phyloP scores from a whole-genome alignment of 2,888 invertebrate genomes.

The Empis livida region DNA sequence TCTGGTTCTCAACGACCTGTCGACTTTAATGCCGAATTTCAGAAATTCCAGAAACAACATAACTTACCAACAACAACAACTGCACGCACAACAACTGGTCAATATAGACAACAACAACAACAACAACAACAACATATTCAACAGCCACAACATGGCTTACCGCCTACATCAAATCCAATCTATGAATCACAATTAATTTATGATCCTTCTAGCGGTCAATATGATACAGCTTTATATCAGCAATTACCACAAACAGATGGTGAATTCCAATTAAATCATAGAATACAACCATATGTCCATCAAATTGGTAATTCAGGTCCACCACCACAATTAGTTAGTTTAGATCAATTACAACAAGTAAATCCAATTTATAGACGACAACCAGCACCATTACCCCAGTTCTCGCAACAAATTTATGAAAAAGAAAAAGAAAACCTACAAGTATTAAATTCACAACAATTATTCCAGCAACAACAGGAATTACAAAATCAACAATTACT shows the following conservation, averaged over 20 bases:
- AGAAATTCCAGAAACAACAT: constrained; percentile 56
- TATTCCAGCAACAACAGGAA: constrained; percentile 54
- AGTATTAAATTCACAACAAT: constrained; percentile 49
- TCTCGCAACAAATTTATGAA: constrained; percentile 34
- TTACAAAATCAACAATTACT: constrained; percentile 53
- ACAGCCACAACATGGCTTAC: constrained; percentile 25
- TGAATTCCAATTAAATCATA: constrained; percentile 57
- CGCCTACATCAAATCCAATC: constrained; percentile 44
- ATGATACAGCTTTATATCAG: constrained; percentile 67
- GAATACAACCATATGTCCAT: constrained; percentile 61
- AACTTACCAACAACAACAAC: constrained; percentile 40
- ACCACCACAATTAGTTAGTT: constrained; percentile 42
- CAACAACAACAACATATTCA: not conserved
- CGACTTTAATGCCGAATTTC: constrained; percentile 64
- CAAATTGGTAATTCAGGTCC: constrained; percentile 32
- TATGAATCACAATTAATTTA: constrained; percentile 67
- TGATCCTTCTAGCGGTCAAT: constrained; percentile 63
- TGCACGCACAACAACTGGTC: constrained; percentile 7
- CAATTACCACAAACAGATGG: constrained; percentile 58
- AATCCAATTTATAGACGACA: constrained; percentile 22
- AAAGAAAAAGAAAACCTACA: constrained; percentile 48
- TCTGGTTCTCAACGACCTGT: constrained; percentile 30
- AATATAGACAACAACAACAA: not conserved
- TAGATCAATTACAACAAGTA: constrained; percentile 44
- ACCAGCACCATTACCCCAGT: constrained; percentile 30